Conservation (phyloP, 2,113 vertebrate genomes). For the Eulemur macaco region DNA sequence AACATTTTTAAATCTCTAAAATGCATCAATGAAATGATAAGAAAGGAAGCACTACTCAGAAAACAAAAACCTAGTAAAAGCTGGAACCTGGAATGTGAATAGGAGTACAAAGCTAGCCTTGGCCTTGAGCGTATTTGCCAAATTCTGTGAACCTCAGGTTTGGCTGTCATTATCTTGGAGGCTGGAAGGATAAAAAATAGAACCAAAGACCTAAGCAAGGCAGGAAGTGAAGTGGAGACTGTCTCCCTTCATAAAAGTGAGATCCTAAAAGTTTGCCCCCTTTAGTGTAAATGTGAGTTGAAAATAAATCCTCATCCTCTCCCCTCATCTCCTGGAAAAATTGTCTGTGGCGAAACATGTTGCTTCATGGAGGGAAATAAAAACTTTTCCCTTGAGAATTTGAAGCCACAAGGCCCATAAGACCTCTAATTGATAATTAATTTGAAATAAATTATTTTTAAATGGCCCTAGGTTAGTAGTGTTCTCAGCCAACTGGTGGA, state of each 20-base stretch:
- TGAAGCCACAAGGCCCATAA: neutral
- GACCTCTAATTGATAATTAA: neutral
- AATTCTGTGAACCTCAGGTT: neutral
- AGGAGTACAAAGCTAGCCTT: neutral
- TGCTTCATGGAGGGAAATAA: neutral
- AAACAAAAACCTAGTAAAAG: neutral
- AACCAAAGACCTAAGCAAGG: neutral
- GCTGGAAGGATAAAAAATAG: neutral
- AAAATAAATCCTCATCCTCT: neutral
- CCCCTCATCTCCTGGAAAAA: neutral
- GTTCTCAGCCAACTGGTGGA: neutral
- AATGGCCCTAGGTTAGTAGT: neutral
- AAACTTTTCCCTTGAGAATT: neutral
- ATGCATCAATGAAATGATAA: neutral
- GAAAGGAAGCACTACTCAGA: neutral
- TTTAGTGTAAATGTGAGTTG: too few relatives aligned
- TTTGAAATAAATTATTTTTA: conserved; percentile 17
- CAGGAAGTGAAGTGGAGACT: neutral
- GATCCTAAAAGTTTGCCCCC: neutral
- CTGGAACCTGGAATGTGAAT: neutral
- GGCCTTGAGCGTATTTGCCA: neutral
- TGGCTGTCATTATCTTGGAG: neutral
- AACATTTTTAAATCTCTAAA: neutral
- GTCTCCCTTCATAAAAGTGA: neutral
- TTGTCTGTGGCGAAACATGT: neutral